Percentiles rank a stretch among this genome's conserved stretches.
Evolutionary conservation across 2,888 invertebrate species (phyloP).

Genomic region (Leptopilina drosophilae): DNA sequence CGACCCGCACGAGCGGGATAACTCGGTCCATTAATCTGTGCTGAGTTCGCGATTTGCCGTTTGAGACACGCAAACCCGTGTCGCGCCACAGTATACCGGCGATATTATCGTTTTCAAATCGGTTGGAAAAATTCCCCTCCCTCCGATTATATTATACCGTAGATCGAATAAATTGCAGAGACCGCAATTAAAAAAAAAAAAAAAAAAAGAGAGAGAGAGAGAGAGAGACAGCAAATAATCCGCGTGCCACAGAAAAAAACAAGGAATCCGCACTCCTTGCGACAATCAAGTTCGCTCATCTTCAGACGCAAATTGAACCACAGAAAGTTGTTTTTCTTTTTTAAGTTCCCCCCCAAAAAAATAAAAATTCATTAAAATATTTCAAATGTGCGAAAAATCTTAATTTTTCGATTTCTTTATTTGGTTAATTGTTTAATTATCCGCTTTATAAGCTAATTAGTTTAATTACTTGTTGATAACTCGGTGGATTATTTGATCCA

Average conservation of each 20-base stretch:
- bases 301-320: background rate
- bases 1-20: constrained; percentile 44
- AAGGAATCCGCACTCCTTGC: background rate
- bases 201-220: too few species aligned
- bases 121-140: constrained; percentile 11
- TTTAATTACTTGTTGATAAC: too few species aligned
- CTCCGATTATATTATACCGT: too few species aligned
- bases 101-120: constrained; percentile 39
- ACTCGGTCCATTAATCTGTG: constrained; percentile 44
- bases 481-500: too few species aligned
- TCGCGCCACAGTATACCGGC: constrained; percentile 37
- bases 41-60: constrained; percentile 42
- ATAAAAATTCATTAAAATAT: too few species aligned
- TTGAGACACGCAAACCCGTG: constrained; percentile 41
- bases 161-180: constrained; percentile 35
- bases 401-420: too few species aligned
- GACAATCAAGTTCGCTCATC: constrained; percentile 10
- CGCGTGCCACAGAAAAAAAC: constrained; percentile 11
- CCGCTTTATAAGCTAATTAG: too few species aligned
- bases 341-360: background rate
- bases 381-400: too few species aligned
- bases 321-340: background rate
- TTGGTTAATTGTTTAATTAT: too few species aligned
- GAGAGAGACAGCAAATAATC: background rate
- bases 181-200: background rate